Evolutionary conservation across 2,888 invertebrate species (phyloP).

Genomic region (Anoplius nigerrimus): DNA sequence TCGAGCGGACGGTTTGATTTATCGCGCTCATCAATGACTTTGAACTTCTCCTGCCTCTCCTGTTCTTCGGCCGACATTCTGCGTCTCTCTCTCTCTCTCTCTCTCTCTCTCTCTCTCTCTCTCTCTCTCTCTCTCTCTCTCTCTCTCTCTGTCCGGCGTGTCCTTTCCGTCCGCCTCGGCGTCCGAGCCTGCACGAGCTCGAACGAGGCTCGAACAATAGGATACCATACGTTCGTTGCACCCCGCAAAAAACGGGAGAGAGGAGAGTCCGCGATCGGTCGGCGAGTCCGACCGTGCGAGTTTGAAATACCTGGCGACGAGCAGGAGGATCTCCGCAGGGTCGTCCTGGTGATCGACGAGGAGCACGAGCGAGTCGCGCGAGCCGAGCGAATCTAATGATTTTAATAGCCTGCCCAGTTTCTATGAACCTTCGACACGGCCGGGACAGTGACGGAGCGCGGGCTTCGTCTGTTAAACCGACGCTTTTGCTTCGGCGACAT

Average conservation of each 20-base stretch:
- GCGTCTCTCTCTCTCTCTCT: neutral
- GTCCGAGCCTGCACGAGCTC: neutral
- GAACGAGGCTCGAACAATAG: slow-evolving; percentile 36
- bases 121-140: slow-evolving; percentile 4
- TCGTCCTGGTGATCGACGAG: slow-evolving; percentile 19
- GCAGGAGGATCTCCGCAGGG: neutral
- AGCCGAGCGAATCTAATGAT: slow-evolving; percentile 29
- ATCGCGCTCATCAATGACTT: too few species aligned
- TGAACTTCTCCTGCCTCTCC: too few species aligned
- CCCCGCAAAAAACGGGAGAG: slow-evolving; percentile 36
- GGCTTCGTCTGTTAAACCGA: too few species aligned
- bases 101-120: slow-evolving; percentile 1
- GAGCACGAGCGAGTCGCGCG: slow-evolving; percentile 17
- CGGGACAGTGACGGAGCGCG: neutral
- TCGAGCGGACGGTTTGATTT: too few species aligned
- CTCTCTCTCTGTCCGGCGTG: too few species aligned
- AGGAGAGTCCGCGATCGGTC: slow-evolving; percentile 20
- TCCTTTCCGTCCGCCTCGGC: neutral
- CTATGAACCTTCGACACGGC: slow-evolving; percentile 14
- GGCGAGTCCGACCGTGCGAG: slow-evolving; percentile 37
- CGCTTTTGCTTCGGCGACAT: too few species aligned
- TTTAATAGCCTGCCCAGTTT: slow-evolving; percentile 30
- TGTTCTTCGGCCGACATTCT: too few species aligned
- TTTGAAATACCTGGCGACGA: slow-evolving; percentile 40
- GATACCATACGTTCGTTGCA: slow-evolving; percentile 36